Base-by-base conservation (phyloP, 2,113 vertebrate species). In the Sciurus niger region DNA sequence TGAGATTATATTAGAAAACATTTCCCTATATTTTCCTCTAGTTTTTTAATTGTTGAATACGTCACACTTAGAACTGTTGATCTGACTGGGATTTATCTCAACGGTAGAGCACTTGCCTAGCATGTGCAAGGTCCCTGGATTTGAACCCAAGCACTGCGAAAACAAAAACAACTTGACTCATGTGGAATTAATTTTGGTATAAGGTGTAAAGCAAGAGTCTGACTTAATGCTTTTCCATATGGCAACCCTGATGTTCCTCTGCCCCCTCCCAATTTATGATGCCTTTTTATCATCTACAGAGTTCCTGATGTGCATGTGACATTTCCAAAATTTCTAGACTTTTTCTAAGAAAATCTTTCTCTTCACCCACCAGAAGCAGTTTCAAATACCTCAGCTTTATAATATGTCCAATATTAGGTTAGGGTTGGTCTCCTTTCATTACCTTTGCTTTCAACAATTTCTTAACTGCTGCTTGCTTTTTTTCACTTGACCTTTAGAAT, bases 401-500 rank as follows among this genome's bases (percentile, higher is more conserved):
- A 77, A 40, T 46, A 43, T 2, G 6, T 48, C 58, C 11, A 91
- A 43, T 11, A n/a, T 40, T 0, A 72, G 82, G 18, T 32, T 11
- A 92, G 30, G 13, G 53, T 30, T 28, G 74, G 63, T 70, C 65
- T 53, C 46, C 20, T 91, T 87, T 63, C 4, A 55, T 46, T 65
- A 72, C 32, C 32, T 76, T 85, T 43, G n/a, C 40, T 83, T 58
- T 86, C 76, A 67, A 58, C 32, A 89, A 37, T 51, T 79, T 89
- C 40, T 22, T 63, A 5, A 74, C 25, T 18, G 28, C 14, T 76
- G 67, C 17, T 93, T 93, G 22, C n/a, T 78, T 88, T 89, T 24
- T 77, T 73, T n/a, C 82, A 84, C 53, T 34, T 84, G 82, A 43
- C 77, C 51, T 90, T 87, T 90, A 51, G 30, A 95, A 90, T 37